Evolutionary conservation across 2,113 vertebrate species (phyloP).

Genomic region (Vireo altiloquus): DNA sequence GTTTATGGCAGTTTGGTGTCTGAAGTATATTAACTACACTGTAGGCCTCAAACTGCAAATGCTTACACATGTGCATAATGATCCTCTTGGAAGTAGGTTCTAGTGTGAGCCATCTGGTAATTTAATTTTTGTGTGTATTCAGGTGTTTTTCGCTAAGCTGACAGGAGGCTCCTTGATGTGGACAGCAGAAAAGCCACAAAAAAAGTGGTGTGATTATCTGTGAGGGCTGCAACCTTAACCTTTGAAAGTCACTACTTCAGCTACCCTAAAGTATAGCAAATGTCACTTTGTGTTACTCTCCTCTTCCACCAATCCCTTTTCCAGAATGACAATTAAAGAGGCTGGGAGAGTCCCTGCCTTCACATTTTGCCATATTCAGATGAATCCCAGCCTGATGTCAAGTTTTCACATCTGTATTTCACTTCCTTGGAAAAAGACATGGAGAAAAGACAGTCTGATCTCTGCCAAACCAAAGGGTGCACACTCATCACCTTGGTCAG

Average conservation of each 20-base stretch:
- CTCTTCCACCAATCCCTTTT: not conserved
- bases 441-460: not conserved
- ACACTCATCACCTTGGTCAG: not conserved
- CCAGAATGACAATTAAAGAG: not conserved
- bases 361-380: not conserved
- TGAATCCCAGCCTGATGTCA: not conserved
- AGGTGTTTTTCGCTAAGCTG: not conserved
- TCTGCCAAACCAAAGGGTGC: not conserved
- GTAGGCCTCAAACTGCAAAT: not conserved
- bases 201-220: not conserved
- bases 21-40: not conserved
- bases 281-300: not conserved
- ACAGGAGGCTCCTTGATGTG: not conserved
- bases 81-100: not conserved
- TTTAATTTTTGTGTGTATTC: not conserved
- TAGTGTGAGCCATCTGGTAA: not conserved
- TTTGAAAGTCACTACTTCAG: not conserved
- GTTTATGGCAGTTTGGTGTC: not conserved
- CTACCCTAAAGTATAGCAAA: not conserved
- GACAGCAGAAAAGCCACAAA: not conserved
- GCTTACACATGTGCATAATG: rapidly evolving
- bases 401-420: not conserved
- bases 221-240: not conserved
- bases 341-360: not conserved
- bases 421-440: not conserved